Percentiles rank a stretch among this genome's conserved stretches.
Conservation (phyloP, 2,113 vertebrate genomes). For the Microcebus ravelobensis region DNA sequence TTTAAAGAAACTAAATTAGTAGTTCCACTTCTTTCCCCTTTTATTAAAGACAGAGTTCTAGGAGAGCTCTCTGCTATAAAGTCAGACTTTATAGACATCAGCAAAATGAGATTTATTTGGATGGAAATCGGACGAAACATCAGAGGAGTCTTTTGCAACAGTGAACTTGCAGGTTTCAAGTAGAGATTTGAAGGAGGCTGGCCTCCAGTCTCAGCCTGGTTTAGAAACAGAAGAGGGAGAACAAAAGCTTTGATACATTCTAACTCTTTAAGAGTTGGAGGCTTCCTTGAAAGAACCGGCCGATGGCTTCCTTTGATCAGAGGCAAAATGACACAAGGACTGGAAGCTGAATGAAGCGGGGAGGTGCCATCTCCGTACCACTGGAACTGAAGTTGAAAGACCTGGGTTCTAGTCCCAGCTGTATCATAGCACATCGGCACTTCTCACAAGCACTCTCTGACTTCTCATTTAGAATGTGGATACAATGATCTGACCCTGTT, state of each 20-base stretch:
- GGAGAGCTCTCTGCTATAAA: constrained; percentile 82
- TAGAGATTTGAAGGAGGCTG: not conserved
- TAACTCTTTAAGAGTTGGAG: not conserved
- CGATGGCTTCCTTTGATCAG: not conserved
- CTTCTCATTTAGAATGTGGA: not conserved
- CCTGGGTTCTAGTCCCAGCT: not conserved
- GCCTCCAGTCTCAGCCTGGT: not conserved
- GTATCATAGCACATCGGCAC: too few relatives aligned
- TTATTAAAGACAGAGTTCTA: constrained; percentile 89
- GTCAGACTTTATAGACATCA: constrained; percentile 86
- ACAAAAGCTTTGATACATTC: not conserved
- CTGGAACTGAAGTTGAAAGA: not conserved
- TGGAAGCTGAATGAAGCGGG: not conserved
- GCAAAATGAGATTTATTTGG: constrained; percentile 85
- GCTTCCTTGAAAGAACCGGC: not conserved
- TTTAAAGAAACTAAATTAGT: constrained; percentile 92
- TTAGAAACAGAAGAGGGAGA: not conserved
- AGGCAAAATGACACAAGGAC: accelerated
- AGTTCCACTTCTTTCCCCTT: constrained; percentile 88
- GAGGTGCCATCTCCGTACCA: not conserved
- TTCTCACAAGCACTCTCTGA: not conserved
- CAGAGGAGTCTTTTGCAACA: constrained; percentile 76
- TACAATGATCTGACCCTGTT: not conserved
- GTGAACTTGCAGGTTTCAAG: constrained; percentile 57
- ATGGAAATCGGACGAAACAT: constrained; percentile 84